These are phyloP conservation scores for Atrina japonica DNA, from an alignment of 2,888 invertebrate species.

Conservation along the genomic window DNA sequence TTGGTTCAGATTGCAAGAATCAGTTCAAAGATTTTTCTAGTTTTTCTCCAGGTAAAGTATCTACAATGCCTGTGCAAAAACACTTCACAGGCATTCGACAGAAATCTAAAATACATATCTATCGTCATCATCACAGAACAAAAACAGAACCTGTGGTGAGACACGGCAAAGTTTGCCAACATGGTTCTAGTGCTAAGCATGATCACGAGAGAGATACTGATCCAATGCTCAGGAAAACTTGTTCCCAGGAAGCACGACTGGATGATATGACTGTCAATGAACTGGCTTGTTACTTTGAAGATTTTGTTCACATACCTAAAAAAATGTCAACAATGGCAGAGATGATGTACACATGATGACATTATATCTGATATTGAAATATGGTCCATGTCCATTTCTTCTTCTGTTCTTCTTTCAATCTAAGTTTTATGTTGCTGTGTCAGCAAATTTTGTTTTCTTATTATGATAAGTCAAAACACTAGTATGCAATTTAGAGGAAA, in stretches of 20 bases:
- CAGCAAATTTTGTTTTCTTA: background rate
- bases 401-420: background rate
- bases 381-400: background rate
- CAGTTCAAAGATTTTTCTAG: slow-evolving; percentile 19
- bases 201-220: slow-evolving; percentile 4
- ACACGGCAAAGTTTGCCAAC: too few relatives aligned
- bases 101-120: slow-evolving; percentile 3
- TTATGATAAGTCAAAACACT: too few relatives aligned
- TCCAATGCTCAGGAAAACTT: slow-evolving; percentile 74
- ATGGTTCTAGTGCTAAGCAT: background rate
- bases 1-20: slow-evolving; percentile 22
- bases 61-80: background rate
- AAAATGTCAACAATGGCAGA: slow-evolving; percentile 99
- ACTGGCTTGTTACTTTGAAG: slow-evolving; percentile 96
- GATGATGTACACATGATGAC: slow-evolving; percentile 93
- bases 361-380: too few relatives aligned
- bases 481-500: too few relatives aligned
- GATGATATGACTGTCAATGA: slow-evolving; percentile 95
- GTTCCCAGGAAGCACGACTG: slow-evolving; percentile 90
- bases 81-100: slow-evolving; percentile 8
- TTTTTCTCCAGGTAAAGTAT: background rate
- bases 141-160: slow-evolving; percentile 11
- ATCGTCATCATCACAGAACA: slow-evolving; percentile 8
- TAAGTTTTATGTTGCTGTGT: background rate
- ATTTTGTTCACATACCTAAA: slow-evolving; percentile 96